Conservation (phyloP, 2,797 vertebrate species). For the Gymnoscopelus braueri region DNA sequence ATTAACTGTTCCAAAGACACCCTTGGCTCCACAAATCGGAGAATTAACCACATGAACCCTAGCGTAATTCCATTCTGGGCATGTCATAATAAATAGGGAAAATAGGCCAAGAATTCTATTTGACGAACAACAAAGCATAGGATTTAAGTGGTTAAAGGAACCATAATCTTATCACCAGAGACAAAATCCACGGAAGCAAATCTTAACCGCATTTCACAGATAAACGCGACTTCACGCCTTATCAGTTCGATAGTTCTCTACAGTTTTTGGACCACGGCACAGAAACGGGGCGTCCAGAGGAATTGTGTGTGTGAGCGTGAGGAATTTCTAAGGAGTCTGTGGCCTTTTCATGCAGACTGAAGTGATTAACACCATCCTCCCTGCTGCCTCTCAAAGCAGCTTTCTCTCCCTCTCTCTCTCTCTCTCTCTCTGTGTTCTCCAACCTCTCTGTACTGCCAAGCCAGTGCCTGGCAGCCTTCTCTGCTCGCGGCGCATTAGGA, state of each 20-base stretch:
- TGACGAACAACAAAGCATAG: conserved; percentile 12
- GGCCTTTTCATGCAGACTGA: conserved; percentile 70
- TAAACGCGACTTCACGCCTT: conserved; percentile 57
- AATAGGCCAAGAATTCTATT: too few relatives aligned
- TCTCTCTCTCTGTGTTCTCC: conserved; percentile 56
- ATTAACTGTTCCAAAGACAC: conserved; percentile 15
- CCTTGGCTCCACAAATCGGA: too few relatives aligned
- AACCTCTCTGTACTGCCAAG: conserved; percentile 73
- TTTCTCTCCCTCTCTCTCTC: conserved; percentile 1
- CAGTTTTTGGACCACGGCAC: conserved; percentile 41
- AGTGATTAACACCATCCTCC: conserved; percentile 73
- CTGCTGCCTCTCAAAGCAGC: conserved; percentile 4
- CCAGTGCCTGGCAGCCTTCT: conserved; percentile 75
- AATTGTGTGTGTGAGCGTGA: conserved; percentile 35
- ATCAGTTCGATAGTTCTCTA: conserved; percentile 38
- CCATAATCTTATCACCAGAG: conserved; percentile 27
- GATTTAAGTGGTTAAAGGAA: conserved; percentile 15
- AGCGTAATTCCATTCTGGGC: too few relatives aligned
- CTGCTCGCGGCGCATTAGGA: conserved; percentile 77
- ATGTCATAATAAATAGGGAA: too few relatives aligned
- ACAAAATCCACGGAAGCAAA: conserved; percentile 29
- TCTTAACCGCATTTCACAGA: conserved; percentile 44
- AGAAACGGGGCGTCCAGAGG: conserved; percentile 14
- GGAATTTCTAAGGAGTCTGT: conserved; percentile 64
- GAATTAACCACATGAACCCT: too few relatives aligned